Conservation (phyloP, 2,888 invertebrate genomes). For the Pterobdella sp. region DNA sequence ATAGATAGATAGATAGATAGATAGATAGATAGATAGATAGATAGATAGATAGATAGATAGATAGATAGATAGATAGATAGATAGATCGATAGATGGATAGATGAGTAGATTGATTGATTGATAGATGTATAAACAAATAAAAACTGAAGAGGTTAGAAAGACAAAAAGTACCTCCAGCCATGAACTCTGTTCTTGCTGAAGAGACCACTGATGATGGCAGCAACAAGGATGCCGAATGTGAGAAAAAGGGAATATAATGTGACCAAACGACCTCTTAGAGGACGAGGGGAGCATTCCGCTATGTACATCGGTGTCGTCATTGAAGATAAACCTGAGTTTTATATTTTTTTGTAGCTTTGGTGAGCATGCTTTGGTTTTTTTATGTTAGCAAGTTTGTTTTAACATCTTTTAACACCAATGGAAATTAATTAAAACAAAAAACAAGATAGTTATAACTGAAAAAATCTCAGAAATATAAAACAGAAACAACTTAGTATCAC, state of each 20-base stretch:
- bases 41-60: neutral
- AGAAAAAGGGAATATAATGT: conserved; percentile 55
- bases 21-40: too few relatives aligned
- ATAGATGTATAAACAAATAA: neutral
- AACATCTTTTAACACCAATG: too few relatives aligned
- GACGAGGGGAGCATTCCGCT: conserved; percentile 55
- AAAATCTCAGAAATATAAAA: too few relatives aligned
- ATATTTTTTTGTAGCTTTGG: too few relatives aligned
- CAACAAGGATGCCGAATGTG: conserved; percentile 55
- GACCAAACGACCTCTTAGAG: conserved; percentile 54
- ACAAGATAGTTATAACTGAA: too few relatives aligned
- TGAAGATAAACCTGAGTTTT: conserved; percentile 52
- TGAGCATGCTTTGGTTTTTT: too few relatives aligned
- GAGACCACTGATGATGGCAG: conserved; percentile 53
- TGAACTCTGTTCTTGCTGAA: conserved; percentile 52
- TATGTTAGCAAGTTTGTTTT: too few relatives aligned
- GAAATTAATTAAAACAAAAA: neutral
- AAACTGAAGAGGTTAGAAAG: neutral
- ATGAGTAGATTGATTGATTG: too few relatives aligned
- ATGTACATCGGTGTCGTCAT: conserved; percentile 58
- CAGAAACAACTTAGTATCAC: too few relatives aligned
- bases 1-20: too few relatives aligned
- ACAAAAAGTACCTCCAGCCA: conserved; percentile 55
- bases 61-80: neutral
- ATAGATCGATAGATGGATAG: too few relatives aligned